These are phyloP conservation scores for Caenorhabditis virilis DNA, from an alignment of 2,888 invertebrate species.

Conservation along the genomic window DNA sequence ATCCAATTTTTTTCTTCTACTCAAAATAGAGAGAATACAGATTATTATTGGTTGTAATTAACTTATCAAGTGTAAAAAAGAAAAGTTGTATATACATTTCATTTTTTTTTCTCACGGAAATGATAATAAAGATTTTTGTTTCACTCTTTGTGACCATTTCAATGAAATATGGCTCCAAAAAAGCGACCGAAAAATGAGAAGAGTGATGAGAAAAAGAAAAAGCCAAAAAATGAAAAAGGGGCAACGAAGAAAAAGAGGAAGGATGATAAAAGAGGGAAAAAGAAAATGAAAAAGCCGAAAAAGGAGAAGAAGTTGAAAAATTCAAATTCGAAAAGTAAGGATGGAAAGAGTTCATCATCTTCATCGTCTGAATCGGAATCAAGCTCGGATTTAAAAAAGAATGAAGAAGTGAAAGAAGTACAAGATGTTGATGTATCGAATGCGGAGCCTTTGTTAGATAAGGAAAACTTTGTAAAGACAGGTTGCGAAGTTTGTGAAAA, in stretches of 20 bases:
- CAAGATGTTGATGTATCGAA: no score
- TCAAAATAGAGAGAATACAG: no score
- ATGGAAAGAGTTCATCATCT: neutral
- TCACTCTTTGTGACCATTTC: neutral
- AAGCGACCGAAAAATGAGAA: neutral
- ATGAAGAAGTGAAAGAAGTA: no score
- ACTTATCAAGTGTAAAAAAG: no score
- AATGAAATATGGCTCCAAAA: neutral
- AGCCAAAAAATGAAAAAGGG: neutral
- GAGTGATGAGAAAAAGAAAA: neutral
- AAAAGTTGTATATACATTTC: neutral
- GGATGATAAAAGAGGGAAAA: neutral
- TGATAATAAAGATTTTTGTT: neutral
- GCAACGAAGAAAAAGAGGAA: neutral
- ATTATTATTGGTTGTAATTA: no score
- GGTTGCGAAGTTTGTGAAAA: constrained; percentile 13
- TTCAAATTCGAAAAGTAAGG: neutral
- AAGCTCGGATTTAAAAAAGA: no score
- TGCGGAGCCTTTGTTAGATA: no score
- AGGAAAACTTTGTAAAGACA: no score
- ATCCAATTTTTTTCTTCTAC: no score
- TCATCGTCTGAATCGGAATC: neutral
- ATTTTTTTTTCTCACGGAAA: neutral
- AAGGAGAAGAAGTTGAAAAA: neutral
- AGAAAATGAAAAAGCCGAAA: neutral